These are phyloP conservation scores for Mugil cephalus DNA, from an alignment of 2,113 vertebrate genomes.

Conservation along the genomic window DNA sequence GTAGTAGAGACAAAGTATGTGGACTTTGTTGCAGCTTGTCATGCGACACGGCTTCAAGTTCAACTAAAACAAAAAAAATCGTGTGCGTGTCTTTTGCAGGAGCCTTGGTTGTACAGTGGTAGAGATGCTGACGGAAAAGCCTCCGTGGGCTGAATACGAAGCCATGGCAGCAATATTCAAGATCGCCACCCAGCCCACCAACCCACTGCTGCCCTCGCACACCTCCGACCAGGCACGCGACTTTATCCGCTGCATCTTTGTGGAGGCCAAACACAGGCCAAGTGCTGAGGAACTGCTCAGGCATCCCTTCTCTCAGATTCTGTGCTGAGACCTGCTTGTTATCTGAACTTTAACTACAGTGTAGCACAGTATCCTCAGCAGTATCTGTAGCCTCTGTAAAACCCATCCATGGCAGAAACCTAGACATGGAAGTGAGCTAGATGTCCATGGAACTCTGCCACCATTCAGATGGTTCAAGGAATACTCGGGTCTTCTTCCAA, in stretches of 20 bases:
- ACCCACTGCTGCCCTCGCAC: conserved; percentile 92
- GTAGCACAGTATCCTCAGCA: conserved; percentile 6
- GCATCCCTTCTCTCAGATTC: conserved; percentile 94
- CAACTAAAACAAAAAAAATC: not conserved
- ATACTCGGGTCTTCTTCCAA: not conserved
- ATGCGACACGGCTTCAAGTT: not conserved
- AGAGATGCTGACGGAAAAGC: conserved; percentile 97
- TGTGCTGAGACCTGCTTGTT: conserved; percentile 85
- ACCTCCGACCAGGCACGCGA: conserved; percentile 92
- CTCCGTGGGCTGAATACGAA: conserved; percentile 96
- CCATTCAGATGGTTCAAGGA: conserved; percentile 5
- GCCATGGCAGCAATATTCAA: conserved; percentile 99
- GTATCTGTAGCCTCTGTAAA: conserved; percentile 21
- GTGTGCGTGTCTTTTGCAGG: conserved; percentile 75
- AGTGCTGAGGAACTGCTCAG: conserved; percentile 95
- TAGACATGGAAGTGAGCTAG: not conserved
- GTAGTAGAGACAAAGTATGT: not conserved
- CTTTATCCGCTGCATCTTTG: conserved; percentile 94
- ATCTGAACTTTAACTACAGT: conserved; percentile 23
- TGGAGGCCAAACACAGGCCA: conserved; percentile 94
- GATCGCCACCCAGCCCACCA: conserved; percentile 96
- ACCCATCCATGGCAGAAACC: not conserved
- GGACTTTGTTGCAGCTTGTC: conserved; percentile 46
- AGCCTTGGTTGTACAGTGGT: conserved; percentile 96
- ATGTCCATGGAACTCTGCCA: conserved; percentile 15